Conservation (phyloP, 2,797 vertebrate species). For the Scomberomorus guttatus region DNA sequence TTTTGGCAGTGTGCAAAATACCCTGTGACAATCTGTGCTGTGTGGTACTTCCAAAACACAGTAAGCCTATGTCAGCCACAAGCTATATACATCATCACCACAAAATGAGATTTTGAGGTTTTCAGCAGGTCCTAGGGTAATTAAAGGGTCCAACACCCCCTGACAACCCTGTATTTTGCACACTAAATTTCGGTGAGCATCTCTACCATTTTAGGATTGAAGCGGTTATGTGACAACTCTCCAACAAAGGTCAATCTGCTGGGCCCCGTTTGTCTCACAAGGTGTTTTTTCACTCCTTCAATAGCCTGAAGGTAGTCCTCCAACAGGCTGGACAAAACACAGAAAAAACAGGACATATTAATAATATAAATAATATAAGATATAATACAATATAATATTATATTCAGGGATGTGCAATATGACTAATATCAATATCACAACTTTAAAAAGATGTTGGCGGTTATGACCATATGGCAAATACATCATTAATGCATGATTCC, state of each 20-base stretch:
- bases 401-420: not conserved
- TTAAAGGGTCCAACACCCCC: not conserved
- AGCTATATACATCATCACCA: not conserved
- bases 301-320: conserved; percentile 94
- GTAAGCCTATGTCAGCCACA: not conserved
- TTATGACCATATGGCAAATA: not conserved
- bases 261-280: conserved; percentile 89
- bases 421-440: not conserved
- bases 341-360: not conserved
- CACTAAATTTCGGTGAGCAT: conserved; percentile 1
- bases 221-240: conserved; percentile 93
- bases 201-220: conserved; percentile 95
- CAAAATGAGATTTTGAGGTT: not conserved
- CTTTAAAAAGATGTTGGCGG: not conserved
- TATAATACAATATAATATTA: not conserved
- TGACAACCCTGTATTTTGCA: not conserved
- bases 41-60: not conserved
- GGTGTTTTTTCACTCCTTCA: conserved; percentile 92
- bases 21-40: not conserved
- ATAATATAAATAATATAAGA: not conserved
- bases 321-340: conserved; percentile 80
- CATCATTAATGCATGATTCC: not conserved
- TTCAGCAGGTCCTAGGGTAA: not conserved
- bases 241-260: conserved; percentile 91
- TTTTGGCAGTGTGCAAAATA: not conserved